Base-by-base conservation (phyloP, 2,113 vertebrate genomes). In the Cavia aperea region DNA sequence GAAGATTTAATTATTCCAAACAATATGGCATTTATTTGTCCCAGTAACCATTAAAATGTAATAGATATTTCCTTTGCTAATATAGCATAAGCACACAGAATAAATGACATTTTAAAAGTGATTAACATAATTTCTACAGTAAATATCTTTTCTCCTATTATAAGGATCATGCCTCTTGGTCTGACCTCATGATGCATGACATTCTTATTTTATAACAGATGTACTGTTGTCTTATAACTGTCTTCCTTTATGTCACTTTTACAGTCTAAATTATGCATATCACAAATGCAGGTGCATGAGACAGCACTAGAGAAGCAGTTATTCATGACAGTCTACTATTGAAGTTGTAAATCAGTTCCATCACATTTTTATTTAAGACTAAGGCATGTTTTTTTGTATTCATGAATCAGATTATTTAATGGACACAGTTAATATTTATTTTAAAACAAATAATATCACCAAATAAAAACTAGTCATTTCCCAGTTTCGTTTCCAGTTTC, bases 111-210 rank as follows among this genome's bases (percentile, higher is more conserved):
- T 96, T 95, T 36, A 43, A 93, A 94, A 95, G 77, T 87, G 94
- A 96, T 96, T 96, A 95, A 95, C n/a, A 96, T 88, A 63, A 90
- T 95, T 97, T 92, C 85, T 81, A 92, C 33, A 75, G 86, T 89
- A 93, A 96, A 81, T 92, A 84, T 91, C 77, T 73, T 93, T 82
- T 81, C 51, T 73, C 77, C 39, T 66, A 88, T 92, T 54, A 58
- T 65, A 77, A 88, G 72, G 81, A 86, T 88, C 77, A 82, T 5
- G 51, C 91, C 78, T 95, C 95, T 95, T 95, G 84, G 93, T 95
- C 93, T 94, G 62, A 46, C 91, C 81, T 82, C 81, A 62, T 92
- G 75, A 95, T 84, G 16, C 79, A 66, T 92, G 89, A 58, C 77
- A 88, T 91, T 94, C 86, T 90, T 93, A 81, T 85, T 95, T 95